Conservation (phyloP, 2,888 invertebrate species). For the Alentia gelatinosa region DNA sequence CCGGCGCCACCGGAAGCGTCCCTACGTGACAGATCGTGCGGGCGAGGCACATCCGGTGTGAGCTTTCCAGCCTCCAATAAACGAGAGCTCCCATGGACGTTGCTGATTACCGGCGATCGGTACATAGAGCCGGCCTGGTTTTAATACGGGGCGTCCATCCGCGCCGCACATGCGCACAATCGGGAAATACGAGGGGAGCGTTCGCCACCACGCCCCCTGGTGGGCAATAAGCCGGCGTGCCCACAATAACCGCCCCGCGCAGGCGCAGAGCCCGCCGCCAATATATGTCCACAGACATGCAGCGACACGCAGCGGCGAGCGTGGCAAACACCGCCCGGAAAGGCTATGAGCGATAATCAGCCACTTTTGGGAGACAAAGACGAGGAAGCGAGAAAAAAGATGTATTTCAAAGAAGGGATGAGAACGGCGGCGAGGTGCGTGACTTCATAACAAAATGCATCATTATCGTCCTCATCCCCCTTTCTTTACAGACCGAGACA, state of each 20-base stretch:
- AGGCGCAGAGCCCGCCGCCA: not conserved
- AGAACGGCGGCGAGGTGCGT: not conserved
- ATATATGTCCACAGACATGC: not conserved
- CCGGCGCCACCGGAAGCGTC: not conserved
- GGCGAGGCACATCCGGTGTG: not conserved
- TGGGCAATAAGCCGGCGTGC: not conserved
- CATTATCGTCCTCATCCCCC: not conserved
- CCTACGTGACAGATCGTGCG: slow-evolving; percentile 35
- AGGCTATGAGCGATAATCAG: not conserved
- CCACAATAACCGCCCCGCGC: not conserved
- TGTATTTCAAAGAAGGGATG: not conserved
- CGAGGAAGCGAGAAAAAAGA: not conserved
- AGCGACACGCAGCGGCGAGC: not conserved
- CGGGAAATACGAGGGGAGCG: not conserved
- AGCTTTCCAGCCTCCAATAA: slow-evolving; percentile 34
- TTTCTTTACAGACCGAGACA: not conserved
- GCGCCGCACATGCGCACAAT: not conserved
- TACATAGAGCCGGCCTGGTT: slow-evolving; percentile 1
- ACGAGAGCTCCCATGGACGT: slow-evolving; percentile 38
- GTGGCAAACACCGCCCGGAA: not conserved
- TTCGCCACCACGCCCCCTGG: slow-evolving; percentile 7
- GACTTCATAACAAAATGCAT: not conserved
- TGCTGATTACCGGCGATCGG: slow-evolving; percentile 40
- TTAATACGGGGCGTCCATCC: slow-evolving; percentile 23
- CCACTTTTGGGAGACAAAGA: not conserved